These are phyloP conservation scores for Poliocrania exsul DNA, from an alignment of 2,797 vertebrate genomes.

Conservation along the genomic window DNA sequence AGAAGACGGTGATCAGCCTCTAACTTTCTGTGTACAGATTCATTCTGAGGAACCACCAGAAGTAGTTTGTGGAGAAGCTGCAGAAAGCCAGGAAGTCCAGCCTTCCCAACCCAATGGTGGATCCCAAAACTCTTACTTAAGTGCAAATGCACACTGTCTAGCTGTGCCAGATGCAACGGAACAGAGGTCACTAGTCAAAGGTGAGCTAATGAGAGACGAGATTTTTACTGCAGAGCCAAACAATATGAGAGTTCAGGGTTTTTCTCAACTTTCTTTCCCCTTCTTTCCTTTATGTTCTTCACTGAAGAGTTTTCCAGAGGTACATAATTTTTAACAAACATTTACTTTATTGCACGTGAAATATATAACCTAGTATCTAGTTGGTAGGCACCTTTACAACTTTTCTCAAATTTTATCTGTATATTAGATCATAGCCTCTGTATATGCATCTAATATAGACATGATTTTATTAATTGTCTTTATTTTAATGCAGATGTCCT, in stretches of 20 bases:
- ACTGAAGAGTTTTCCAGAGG: not conserved
- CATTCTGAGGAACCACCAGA: conserved; percentile 61
- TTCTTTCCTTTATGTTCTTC: not conserved
- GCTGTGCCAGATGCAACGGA: conserved; percentile 41
- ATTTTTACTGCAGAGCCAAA: not conserved
- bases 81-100: not conserved
- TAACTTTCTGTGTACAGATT: conserved; percentile 79
- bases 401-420: not conserved
- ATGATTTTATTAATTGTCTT: not conserved
- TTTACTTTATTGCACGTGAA: not conserved
- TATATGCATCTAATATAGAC: not conserved
- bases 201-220: conserved; percentile 57
- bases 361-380: not conserved
- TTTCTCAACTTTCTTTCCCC: not conserved
- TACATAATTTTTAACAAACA: not conserved
- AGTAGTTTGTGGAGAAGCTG: not conserved
- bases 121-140: conserved; percentile 47
- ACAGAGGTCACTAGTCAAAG: conserved; percentile 61
- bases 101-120: not conserved
- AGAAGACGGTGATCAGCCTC: conserved; percentile 67
- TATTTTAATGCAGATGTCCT: not conserved
- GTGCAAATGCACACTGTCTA: conserved; percentile 47
- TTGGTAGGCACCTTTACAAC: not conserved
- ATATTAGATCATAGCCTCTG: not conserved
- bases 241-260: not conserved